Percentiles rank a stretch among this genome's conserved stretches.
Conservation (phyloP, 2,888 invertebrate genomes). For the Tridacna crocea region DNA sequence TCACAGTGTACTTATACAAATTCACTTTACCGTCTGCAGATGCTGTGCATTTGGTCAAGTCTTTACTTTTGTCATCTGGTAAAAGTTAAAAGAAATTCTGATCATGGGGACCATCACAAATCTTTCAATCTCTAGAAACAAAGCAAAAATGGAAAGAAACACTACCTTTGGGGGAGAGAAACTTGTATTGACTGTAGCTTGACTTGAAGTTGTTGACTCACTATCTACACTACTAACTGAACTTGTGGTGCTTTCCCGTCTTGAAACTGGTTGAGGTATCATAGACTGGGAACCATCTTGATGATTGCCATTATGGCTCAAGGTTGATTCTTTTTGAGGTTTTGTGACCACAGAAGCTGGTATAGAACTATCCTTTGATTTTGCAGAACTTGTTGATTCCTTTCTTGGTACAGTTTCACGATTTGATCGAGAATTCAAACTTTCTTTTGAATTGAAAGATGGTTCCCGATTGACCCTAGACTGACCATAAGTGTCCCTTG, state of each 20-base stretch:
- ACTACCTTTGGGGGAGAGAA: constrained; percentile 43
- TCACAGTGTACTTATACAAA: too few species aligned
- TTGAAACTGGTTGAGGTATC: constrained; percentile 35
- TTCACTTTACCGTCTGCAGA: too few species aligned
- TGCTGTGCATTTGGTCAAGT: too few species aligned
- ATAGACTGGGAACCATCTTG: constrained; percentile 34
- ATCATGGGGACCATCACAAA: too few species aligned
- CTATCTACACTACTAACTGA: constrained; percentile 51
- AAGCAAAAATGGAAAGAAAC: too few species aligned
- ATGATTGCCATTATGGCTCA: constrained; percentile 5
- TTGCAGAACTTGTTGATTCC: constrained; percentile 20
- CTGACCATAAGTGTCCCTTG: constrained; percentile 1
- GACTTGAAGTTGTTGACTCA: constrained; percentile 25
- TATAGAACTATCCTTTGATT: constrained; percentile 20
- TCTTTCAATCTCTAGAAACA: too few species aligned
- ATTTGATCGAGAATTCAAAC: not conserved
- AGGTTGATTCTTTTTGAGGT: not conserved
- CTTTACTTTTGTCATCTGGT: too few species aligned
- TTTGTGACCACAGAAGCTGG: not conserved
- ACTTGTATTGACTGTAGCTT: constrained; percentile 15
- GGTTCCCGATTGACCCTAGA: constrained; percentile 6
- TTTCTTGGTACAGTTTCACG: constrained; percentile 3
- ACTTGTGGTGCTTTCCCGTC: constrained; percentile 47
- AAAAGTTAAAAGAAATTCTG: too few species aligned
- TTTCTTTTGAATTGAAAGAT: constrained; percentile 11